Evolutionary conservation across 2,888 invertebrate genomes (phyloP).

Genomic region (Clivina fossor): DNA sequence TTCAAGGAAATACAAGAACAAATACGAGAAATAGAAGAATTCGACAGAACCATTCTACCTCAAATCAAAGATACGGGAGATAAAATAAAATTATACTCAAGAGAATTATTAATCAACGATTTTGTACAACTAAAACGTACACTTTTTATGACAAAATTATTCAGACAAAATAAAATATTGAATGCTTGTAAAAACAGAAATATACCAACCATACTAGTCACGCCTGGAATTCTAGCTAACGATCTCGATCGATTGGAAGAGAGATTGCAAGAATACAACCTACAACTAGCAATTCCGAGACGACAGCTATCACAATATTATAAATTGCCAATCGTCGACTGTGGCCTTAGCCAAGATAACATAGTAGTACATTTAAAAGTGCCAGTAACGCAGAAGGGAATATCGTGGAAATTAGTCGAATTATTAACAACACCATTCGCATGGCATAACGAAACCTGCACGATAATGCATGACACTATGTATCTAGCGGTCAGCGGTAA

Average conservation of each 20-base stretch:
- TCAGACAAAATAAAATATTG: slow-evolving; percentile 3
- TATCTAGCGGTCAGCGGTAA: slow-evolving; percentile 21
- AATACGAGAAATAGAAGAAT: not conserved
- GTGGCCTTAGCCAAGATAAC: not conserved
- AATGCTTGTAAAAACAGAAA: not conserved
- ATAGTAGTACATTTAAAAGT: slow-evolving; percentile 4
- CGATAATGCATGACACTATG: slow-evolving; percentile 18
- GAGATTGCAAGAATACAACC: not conserved
- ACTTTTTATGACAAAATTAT: not conserved
- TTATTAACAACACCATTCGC: slow-evolving; percentile 23
- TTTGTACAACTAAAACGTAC: not conserved
- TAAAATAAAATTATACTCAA: no score
- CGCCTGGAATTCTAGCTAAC: not conserved
- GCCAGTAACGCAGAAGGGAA: slow-evolving; percentile 8
- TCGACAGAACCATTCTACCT: no score
- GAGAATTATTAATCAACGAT: not conserved
- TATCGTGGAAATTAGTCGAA: slow-evolving; percentile 12
- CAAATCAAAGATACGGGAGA: not conserved
- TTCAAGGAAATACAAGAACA: not conserved
- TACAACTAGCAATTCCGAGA: slow-evolving; percentile 6
- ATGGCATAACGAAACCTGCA: slow-evolving; percentile 20
- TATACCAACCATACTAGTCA: slow-evolving; percentile 2
- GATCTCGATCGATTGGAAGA: not conserved
- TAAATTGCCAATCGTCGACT: slow-evolving; percentile 24
- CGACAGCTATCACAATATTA: slow-evolving; percentile 13